These are phyloP conservation scores for Criorhina ranunculi DNA, from an alignment of 2,888 invertebrate genomes.

Conservation along the genomic window DNA sequence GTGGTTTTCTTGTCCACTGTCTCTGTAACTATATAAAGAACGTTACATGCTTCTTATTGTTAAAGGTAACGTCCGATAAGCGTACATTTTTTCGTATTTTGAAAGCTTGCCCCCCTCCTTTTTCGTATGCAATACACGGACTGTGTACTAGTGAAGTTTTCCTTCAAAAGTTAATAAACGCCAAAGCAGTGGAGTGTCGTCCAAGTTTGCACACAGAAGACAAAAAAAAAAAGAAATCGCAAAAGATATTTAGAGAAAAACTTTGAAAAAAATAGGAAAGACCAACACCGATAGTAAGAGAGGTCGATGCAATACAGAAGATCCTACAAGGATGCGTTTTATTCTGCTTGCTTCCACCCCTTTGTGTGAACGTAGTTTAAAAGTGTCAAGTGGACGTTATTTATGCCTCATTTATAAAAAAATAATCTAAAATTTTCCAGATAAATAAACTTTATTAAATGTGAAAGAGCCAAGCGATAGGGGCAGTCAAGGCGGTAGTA, in stretches of 20 bases:
- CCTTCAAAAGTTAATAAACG: constrained; percentile 51
- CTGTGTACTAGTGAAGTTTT: constrained; percentile 28
- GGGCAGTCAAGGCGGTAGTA: constrained; percentile 46
- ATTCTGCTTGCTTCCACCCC: constrained; percentile 1
- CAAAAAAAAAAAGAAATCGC: constrained; percentile 29
- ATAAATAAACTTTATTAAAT: constrained; percentile 77
- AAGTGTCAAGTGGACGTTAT: constrained; percentile 76
- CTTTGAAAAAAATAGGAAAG: constrained; percentile 17
- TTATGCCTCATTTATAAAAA: constrained; percentile 77
- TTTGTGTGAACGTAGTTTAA: constrained; percentile 48
- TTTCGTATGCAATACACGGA: constrained; percentile 48
- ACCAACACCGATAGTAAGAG: not conserved
- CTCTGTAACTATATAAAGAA: not conserved
- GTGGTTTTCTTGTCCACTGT: not conserved
- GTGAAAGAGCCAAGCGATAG: constrained; percentile 56
- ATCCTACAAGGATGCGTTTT: constrained; percentile 22
- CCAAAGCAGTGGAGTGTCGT: constrained; percentile 40
- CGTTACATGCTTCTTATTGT: constrained; percentile 22
- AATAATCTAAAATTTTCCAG: constrained; percentile 77
- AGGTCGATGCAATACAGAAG: not conserved
- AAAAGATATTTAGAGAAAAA: constrained; percentile 32
- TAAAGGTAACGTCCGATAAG: constrained; percentile 45
- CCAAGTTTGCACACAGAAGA: constrained; percentile 42
- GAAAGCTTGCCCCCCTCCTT: not conserved
- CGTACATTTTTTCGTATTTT: constrained; percentile 17